Conservation (phyloP, 2,888 invertebrate genomes). For the Holacanthella duospinosa region DNA sequence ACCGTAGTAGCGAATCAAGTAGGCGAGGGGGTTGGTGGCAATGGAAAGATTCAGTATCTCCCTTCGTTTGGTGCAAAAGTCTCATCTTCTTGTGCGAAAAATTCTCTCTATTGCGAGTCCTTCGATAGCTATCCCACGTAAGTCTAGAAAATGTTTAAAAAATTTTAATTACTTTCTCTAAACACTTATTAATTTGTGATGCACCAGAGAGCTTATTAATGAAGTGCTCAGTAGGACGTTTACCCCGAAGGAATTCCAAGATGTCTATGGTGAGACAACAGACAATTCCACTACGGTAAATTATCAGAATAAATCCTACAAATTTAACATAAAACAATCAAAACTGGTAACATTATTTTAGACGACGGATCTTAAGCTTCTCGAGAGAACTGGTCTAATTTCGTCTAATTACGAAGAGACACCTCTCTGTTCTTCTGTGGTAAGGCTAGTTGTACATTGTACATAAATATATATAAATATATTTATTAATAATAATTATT, state of each 20-base stretch:
- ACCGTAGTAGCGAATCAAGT: not conserved
- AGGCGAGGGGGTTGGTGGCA: not conserved
- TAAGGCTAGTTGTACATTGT: not conserved
- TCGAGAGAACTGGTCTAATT: conserved; percentile 5
- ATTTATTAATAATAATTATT: not conserved
- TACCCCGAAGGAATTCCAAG: conserved; percentile 27
- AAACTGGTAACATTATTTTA: not conserved
- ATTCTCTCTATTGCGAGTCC: conserved; percentile 28
- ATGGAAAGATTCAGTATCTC: not conserved
- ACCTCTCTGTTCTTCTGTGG: conserved; percentile 1
- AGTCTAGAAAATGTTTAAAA: conserved; percentile 3
- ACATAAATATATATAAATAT: not conserved
- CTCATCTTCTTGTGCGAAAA: conserved; percentile 12
- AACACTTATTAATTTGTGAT: not conserved
- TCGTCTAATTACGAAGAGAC: conserved; percentile 8
- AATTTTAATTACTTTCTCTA: not conserved
- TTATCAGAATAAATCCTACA: not conserved
- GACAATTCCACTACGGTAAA: conserved; percentile 22
- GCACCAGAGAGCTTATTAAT: conserved; percentile 24
- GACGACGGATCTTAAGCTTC: conserved; percentile 3
- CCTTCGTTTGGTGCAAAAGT: not conserved
- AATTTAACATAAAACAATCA: not conserved
- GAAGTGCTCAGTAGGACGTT: conserved; percentile 25
- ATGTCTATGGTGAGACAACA: conserved; percentile 31
- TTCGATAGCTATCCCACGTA: conserved; percentile 29